These are phyloP conservation scores for Dolichallabes microphthalmus DNA, from an alignment of 2,113 vertebrate species.

Conservation along the genomic window DNA sequence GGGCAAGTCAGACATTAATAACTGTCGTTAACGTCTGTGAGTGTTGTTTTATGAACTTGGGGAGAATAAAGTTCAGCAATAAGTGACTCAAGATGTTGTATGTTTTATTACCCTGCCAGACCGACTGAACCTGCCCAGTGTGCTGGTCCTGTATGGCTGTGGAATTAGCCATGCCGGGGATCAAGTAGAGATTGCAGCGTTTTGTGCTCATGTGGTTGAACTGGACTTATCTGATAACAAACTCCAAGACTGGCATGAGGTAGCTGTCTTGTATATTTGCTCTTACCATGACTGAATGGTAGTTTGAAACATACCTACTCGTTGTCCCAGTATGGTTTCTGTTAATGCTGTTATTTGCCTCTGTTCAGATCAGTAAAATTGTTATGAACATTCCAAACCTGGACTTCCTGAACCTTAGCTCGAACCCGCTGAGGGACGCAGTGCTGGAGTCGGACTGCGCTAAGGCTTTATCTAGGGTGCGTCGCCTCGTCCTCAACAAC, in stretches of 20 bases:
- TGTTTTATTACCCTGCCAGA: constrained; percentile 67
- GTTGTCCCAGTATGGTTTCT: background rate
- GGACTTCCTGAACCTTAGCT: constrained; percentile 97
- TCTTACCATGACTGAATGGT: too few species aligned
- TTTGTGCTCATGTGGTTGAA: constrained; percentile 93
- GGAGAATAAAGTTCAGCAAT: background rate
- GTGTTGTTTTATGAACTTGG: background rate
- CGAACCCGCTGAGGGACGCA: constrained; percentile 87
- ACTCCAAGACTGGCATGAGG: constrained; percentile 95
- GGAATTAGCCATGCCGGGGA: constrained; percentile 92
- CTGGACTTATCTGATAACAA: constrained; percentile 95
- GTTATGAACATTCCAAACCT: constrained; percentile 95
- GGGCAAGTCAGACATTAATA: background rate
- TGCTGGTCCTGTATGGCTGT: constrained; percentile 89
- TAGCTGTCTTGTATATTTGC: constrained; percentile 51
- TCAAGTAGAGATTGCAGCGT: constrained; percentile 89
- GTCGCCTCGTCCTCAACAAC: constrained; percentile 96
- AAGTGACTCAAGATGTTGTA: background rate
- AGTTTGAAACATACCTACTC: background rate
- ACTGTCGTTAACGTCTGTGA: background rate
- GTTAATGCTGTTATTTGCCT: background rate
- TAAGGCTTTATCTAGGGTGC: constrained; percentile 84
- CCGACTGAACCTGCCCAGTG: constrained; percentile 92
- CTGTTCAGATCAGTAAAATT: constrained; percentile 91
- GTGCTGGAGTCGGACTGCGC: constrained; percentile 81